phyloP scores from a whole-genome alignment of 1,140 invertebrate species.

The Pseudomyrmex concolor region DNA sequence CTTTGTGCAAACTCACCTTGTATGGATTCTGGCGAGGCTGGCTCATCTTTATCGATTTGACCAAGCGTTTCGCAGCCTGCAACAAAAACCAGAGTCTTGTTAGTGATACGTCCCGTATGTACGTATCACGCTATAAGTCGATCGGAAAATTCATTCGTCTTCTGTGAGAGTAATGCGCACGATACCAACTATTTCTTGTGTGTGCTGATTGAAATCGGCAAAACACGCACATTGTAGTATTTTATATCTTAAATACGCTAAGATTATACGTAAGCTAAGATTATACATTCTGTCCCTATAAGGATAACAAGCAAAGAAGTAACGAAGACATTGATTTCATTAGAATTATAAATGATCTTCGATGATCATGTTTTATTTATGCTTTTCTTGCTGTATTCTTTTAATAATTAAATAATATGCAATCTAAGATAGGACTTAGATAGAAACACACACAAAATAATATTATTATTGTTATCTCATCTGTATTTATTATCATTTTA shows the following conservation, averaged over 20 bases:
- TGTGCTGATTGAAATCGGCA: slow-evolving; percentile 4
- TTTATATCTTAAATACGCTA: slow-evolving; percentile 38
- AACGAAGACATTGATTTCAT: slow-evolving; percentile 2
- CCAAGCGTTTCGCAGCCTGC: slow-evolving; percentile 82
- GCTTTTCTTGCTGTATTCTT: too few species aligned
- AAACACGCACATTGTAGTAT: not conserved
- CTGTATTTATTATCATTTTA: slow-evolving; percentile 3
- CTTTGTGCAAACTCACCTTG: slow-evolving; percentile 79
- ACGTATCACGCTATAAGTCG: slow-evolving; percentile 58
- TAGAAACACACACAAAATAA: slow-evolving; percentile 12
- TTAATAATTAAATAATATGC: too few species aligned
- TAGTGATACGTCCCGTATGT: slow-evolving; percentile 54
- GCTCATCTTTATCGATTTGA: slow-evolving; percentile 83
- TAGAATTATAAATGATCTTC: not conserved
- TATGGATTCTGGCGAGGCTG: slow-evolving; percentile 82
- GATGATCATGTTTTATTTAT: too few species aligned
- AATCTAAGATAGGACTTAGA: not conserved
- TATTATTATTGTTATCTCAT: not conserved
- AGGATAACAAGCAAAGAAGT: too few species aligned
- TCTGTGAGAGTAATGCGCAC: slow-evolving; percentile 51
- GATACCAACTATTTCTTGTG: slow-evolving; percentile 17
- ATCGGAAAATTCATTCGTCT: slow-evolving; percentile 62
- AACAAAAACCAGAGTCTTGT: slow-evolving; percentile 79
- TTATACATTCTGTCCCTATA: slow-evolving; percentile 8
- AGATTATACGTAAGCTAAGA: slow-evolving; percentile 10